A percentile compares a stretch with the other conserved stretches of the same genome.
Conservation (phyloP, 1,140 invertebrate species). For the Achatina immaculata region DNA sequence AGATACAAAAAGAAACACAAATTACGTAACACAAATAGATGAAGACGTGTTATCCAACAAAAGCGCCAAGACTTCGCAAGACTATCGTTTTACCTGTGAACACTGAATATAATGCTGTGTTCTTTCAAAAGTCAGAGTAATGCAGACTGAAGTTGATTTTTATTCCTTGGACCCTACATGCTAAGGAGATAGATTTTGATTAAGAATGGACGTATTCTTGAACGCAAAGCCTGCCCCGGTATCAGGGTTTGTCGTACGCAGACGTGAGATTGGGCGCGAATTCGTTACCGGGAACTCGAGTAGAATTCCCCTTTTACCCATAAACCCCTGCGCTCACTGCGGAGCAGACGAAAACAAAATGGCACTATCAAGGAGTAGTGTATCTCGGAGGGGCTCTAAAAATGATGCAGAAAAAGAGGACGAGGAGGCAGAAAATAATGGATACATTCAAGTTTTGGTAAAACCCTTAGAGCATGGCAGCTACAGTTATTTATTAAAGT, state of each 20-base stretch:
- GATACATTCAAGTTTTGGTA: constrained; percentile 67
- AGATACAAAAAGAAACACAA: too few species aligned
- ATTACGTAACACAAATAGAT: too few species aligned
- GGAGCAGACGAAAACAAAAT: constrained; percentile 50
- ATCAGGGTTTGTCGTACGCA: background rate
- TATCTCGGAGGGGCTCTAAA: constrained; percentile 61
- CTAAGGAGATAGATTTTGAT: too few species aligned
- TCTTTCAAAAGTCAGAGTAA: too few species aligned
- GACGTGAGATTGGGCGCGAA: background rate
- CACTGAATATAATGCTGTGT: too few species aligned
- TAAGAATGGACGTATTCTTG: too few species aligned
- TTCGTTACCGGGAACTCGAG: background rate
- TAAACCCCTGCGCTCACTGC: constrained; percentile 36
- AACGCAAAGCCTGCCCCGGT: too few species aligned
- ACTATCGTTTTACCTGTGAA: too few species aligned
- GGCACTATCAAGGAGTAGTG: constrained; percentile 58
- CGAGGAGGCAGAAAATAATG: constrained; percentile 65
- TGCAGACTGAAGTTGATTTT: too few species aligned
- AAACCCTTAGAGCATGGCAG: constrained; percentile 67
- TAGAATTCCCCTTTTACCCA: constrained; percentile 34
- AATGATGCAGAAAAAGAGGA: constrained; percentile 65
- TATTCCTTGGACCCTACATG: too few species aligned
- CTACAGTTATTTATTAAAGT: constrained; percentile 59
- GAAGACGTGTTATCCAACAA: too few species aligned
- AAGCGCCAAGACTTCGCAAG: too few species aligned